These are phyloP conservation scores for Microtus ochrogaster DNA, from an alignment of 2,113 vertebrate species.

Conservation along the genomic window DNA sequence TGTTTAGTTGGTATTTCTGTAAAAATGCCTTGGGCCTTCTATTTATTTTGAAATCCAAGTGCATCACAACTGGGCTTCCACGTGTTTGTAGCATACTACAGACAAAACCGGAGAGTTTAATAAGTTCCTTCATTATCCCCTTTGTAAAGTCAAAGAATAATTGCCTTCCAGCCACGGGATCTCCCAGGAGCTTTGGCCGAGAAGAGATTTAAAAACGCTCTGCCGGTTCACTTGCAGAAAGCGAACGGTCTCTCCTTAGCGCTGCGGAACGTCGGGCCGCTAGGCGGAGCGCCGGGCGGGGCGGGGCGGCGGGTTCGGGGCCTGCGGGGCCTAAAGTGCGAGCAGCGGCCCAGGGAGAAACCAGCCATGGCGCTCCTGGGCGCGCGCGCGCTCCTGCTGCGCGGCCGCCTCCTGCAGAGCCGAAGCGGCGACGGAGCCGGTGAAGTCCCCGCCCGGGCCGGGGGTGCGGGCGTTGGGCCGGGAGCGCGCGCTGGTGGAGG, in stretches of 20 bases:
- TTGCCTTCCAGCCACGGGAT: neutral
- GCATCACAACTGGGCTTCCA: neutral
- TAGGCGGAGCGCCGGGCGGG: neutral
- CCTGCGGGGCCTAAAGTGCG: neutral
- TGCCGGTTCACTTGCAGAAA: fast-evolving
- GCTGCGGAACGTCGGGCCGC: neutral
- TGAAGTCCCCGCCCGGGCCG: neutral
- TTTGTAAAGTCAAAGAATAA: neutral
- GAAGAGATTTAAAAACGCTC: neutral
- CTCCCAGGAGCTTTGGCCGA: neutral
- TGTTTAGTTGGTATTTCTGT: neutral
- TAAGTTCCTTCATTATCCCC: neutral
- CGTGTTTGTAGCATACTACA: neutral
- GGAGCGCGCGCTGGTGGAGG: neutral
- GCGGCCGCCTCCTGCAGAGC: neutral
- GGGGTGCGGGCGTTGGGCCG: fast-evolving
- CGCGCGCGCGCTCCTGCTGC: neutral
- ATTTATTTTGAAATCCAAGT: neutral
- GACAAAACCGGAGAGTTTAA: neutral
- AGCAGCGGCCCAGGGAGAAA: neutral
- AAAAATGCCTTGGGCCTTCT: neutral
- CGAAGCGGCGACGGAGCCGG: neutral
- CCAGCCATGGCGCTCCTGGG: neutral
- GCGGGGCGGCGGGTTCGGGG: neutral
- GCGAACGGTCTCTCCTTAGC: neutral